phyloP scores from a whole-genome alignment of 1,140 invertebrate genomes.

The Drosophila insularis region DNA sequence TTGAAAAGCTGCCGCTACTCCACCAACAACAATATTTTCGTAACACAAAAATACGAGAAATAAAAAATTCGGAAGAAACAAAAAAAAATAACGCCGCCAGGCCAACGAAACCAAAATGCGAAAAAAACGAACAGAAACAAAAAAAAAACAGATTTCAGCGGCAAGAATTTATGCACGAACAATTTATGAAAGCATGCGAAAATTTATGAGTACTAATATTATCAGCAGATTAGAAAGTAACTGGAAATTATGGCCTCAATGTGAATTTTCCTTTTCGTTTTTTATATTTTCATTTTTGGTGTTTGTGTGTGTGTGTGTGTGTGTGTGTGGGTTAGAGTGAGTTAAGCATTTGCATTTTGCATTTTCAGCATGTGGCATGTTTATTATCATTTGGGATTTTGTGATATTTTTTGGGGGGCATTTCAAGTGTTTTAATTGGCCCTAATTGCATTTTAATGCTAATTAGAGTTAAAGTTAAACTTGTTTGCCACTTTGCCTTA shows the following conservation, averaged over 20 bases:
- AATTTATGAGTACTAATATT: constrained; percentile 64
- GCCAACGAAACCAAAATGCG: neutral
- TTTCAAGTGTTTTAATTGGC: constrained; percentile 52
- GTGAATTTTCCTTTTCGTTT: constrained; percentile 6
- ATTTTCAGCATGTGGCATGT: constrained; percentile 46
- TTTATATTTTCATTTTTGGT: neutral
- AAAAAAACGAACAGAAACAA: constrained; percentile 12
- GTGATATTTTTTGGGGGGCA: constrained; percentile 23
- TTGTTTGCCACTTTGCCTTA: constrained; percentile 4
- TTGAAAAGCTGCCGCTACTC: constrained; percentile 59
- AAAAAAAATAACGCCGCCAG: constrained; percentile 4
- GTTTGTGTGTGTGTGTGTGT: neutral
- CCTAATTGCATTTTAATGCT: constrained; percentile 59
- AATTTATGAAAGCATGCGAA: constrained; percentile 61
- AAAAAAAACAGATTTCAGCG: constrained; percentile 42
- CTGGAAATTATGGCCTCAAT: constrained; percentile 55
- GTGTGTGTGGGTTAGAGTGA: neutral
- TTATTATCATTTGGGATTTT: constrained; percentile 46
- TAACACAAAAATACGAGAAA: constrained; percentile 22
- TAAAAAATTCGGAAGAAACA: neutral
- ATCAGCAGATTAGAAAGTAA: constrained; percentile 67
- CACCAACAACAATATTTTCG: constrained; percentile 43
- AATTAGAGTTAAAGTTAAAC: constrained; percentile 34
- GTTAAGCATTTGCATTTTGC: constrained; percentile 25
- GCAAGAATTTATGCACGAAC: constrained; percentile 56